Conservation (phyloP, 2,113 vertebrate genomes). For the Pipa parva region DNA sequence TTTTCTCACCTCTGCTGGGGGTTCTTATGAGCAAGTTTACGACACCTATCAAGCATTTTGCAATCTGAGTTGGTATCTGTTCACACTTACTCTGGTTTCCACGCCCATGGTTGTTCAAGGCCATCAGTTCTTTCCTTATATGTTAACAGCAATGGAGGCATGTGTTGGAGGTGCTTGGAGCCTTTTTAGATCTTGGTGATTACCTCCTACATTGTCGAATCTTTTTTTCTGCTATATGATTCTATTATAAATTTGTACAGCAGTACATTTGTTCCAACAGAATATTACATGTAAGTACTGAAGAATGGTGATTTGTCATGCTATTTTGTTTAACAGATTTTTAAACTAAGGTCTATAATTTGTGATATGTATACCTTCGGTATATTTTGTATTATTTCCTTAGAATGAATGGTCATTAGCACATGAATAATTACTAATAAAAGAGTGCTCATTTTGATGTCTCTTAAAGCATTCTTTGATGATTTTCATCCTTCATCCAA, state of each 20-base stretch:
- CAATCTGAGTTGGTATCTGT: constrained; percentile 39
- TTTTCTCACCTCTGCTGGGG: constrained; percentile 44
- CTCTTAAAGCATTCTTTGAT: too few relatives aligned
- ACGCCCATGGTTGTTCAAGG: constrained; percentile 38
- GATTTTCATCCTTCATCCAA: too few relatives aligned
- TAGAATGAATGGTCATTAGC: too few relatives aligned
- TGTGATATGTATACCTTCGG: too few relatives aligned
- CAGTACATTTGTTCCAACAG: background rate
- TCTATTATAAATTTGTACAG: background rate
- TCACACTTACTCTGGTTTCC: constrained; percentile 49
- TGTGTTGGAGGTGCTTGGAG: background rate
- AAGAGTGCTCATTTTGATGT: too few relatives aligned
- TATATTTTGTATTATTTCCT: too few relatives aligned
- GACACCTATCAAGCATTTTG: constrained; percentile 45
- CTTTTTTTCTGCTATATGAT: background rate
- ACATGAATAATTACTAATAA: too few relatives aligned
- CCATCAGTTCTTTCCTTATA: constrained; percentile 30
- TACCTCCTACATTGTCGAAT: background rate
- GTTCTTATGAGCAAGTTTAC: constrained; percentile 43
- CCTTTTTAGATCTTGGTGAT: background rate
- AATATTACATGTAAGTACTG: background rate
- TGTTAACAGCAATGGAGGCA: constrained; percentile 12
- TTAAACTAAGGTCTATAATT: too few relatives aligned
- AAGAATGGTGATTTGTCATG: too few relatives aligned
- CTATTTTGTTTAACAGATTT: too few relatives aligned